These are phyloP conservation scores for Amphiprion clarkii DNA, from an alignment of 2,797 vertebrate species.

Conservation along the genomic window DNA sequence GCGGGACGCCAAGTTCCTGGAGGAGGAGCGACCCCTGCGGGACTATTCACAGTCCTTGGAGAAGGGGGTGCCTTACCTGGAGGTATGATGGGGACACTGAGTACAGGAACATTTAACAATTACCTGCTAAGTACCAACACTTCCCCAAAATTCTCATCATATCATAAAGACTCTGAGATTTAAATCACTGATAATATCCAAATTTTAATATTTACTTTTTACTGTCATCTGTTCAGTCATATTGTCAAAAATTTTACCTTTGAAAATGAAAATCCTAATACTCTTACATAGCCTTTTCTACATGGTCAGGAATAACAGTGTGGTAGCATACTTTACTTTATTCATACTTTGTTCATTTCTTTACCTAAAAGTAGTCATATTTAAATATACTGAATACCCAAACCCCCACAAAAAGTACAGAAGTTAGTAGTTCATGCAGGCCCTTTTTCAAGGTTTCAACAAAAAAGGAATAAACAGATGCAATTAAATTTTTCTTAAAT, in stretches of 20 bases:
- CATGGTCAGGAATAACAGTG: not conserved
- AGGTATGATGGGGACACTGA: slow-evolving; percentile 81
- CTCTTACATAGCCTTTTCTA: not conserved
- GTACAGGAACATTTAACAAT: not conserved
- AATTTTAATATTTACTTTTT: not conserved
- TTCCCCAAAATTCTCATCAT: too few relatives aligned
- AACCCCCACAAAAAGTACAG: not conserved
- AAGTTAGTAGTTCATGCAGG: not conserved
- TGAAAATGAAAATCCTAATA: not conserved
- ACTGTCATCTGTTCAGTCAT: not conserved
- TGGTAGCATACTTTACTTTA: not conserved
- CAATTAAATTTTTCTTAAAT: not conserved
- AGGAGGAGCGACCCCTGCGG: slow-evolving; percentile 90
- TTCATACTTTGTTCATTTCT: not conserved
- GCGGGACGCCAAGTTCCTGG: slow-evolving; percentile 93
- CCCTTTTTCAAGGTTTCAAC: not conserved
- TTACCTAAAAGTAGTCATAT: not conserved
- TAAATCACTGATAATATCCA: not conserved
- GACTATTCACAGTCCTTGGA: slow-evolving; percentile 94
- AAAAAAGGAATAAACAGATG: not conserved
- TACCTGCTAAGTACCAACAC: not conserved
- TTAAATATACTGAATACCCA: not conserved
- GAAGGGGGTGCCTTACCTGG: slow-evolving; percentile 94
- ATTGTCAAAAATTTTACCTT: not conserved
- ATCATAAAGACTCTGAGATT: too few relatives aligned